Evolutionary conservation across 1,140 invertebrate species (phyloP), one percentile per base, ranked within the genome.

Genomic region (Aphaenogaster rudis): DNA sequence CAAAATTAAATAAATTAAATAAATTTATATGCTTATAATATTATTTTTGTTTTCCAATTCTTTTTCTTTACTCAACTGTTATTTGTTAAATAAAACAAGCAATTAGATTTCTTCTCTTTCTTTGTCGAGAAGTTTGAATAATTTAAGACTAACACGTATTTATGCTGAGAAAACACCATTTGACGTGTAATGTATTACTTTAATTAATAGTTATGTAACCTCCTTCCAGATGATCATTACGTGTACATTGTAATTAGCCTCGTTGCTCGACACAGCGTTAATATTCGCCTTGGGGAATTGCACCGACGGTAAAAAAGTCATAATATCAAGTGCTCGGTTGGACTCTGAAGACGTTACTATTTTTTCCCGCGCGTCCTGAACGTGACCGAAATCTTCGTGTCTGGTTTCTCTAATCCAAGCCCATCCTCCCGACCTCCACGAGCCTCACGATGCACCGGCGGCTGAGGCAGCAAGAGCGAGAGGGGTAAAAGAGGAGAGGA

Each of bases 151-250:
- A 61, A 84, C 42, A 15, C 54, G 57, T 50, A 72, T 76, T 84
- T 74, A 59, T 28, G 39, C 17, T 57, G 42, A 61, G 69, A 64
- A 48, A 84, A 76, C 36, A 63, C n/a, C n/a, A n/a, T 57, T 84
- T 39, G 69, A n/a, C 80, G 33, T 74, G 39, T 59, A 81, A 81
- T 81, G 28, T 84, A 84, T 84, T 84, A 84, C 54, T 84, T 84
- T 84, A 84, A 84, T 84, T 84, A 84, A 84, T 84, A 84, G 80
- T 84, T 84, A 84, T 28, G 69, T 84, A 84, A 84, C 54, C 42
- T 84, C 69, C 45, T 76, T 61, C 80, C 42, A 76, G 39, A 82
- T 17, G 21, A 74, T 74, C 69, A 84, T 84, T 76, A 74, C 52
- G 69, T 63, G 54, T 61, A 84, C 69, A 13, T 74, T 76, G 80